Conservation (phyloP, 2,888 invertebrate species). For the Acrobeloides nanus region DNA sequence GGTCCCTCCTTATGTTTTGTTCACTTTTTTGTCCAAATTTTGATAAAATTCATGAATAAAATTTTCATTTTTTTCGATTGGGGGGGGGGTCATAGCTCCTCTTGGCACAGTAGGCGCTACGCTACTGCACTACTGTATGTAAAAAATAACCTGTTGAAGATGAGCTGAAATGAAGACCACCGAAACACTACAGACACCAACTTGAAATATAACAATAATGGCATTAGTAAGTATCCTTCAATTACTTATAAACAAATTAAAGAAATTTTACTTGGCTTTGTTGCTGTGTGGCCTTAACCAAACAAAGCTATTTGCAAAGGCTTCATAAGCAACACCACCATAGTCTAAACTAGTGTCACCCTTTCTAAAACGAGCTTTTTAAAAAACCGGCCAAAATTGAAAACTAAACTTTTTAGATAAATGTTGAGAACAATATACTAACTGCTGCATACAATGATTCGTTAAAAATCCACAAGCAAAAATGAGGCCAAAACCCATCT, state of each 20-base stretch:
- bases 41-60: not conserved
- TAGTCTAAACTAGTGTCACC: conserved; percentile 53
- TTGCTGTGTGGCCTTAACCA: conserved; percentile 27
- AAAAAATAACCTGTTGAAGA: too few species aligned
- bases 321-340: conserved; percentile 54
- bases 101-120: too few species aligned
- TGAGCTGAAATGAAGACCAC: conserved; percentile 45
- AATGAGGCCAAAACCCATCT: conserved; percentile 42
- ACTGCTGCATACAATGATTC: conserved; percentile 43
- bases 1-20: too few species aligned
- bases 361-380: too few species aligned
- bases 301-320: conserved; percentile 37
- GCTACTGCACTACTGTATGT: too few species aligned
- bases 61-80: too few species aligned
- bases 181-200: conserved; percentile 50
- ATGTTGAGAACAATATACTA: conserved; percentile 45
- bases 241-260: too few species aligned
- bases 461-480: conserved; percentile 43
- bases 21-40: not conserved
- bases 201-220: conserved; percentile 35
- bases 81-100: too few species aligned
- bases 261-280: conserved; percentile 23
- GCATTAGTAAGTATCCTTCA: conserved; percentile 40
- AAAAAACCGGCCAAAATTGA: too few species aligned
- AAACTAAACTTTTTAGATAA: conserved; percentile 39